These are phyloP conservation scores for Archilochus colubris DNA, from an alignment of 2,113 vertebrate genomes.

Conservation along the genomic window DNA sequence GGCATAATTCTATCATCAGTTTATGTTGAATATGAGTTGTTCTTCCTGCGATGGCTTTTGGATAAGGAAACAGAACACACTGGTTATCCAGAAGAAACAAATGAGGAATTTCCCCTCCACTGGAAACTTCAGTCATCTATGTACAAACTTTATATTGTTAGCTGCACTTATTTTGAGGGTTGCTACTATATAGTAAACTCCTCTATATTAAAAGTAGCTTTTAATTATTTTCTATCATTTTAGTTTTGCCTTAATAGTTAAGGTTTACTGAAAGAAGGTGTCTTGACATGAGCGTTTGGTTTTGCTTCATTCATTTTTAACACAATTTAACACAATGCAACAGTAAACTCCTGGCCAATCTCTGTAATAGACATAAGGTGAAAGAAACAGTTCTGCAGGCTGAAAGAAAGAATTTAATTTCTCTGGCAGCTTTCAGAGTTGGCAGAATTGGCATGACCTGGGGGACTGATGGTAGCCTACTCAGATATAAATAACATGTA, in stretches of 20 bases:
- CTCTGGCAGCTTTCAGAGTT: constrained; percentile 1
- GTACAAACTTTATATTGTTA: background rate
- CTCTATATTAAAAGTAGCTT: background rate
- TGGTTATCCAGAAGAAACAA: background rate
- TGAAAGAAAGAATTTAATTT: constrained; percentile 18
- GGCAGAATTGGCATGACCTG: background rate
- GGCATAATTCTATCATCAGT: background rate
- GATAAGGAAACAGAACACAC: background rate
- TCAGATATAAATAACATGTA: background rate
- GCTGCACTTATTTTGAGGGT: background rate
- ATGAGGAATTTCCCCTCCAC: background rate
- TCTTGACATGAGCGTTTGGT: background rate
- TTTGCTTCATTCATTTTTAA: background rate
- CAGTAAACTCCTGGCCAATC: background rate
- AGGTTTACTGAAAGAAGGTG: background rate
- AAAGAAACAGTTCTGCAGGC: constrained; percentile 18
- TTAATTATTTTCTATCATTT: background rate
- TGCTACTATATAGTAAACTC: background rate
- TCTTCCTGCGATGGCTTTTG: background rate
- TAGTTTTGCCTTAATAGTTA: background rate
- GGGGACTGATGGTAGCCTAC: constrained; percentile 45
- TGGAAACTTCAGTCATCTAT: background rate
- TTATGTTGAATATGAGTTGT: background rate
- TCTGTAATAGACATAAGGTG: constrained; percentile 22
- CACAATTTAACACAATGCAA: background rate